A percentile compares a stretch with the other conserved stretches of the same genome.
Evolutionary conservation across 23 tunicate species (phyloP).

Genomic region (Trididemnum clinides): DNA sequence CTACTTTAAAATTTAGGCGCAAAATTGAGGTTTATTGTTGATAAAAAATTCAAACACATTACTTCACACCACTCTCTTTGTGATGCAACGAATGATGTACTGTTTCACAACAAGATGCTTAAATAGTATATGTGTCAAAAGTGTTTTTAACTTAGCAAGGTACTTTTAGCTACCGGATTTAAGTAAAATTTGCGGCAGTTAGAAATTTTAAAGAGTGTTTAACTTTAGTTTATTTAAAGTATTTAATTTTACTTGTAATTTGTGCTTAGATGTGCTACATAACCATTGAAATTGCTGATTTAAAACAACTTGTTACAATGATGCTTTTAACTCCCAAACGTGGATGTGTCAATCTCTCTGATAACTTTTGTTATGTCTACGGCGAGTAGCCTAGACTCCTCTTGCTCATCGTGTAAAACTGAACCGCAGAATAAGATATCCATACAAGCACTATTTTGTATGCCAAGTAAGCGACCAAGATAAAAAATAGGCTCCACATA

Average conservation of each 20-base stretch:
- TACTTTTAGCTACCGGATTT: neutral
- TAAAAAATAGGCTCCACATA: too few relatives aligned
- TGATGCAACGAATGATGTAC: neutral
- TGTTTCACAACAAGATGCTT: neutral
- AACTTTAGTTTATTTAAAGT: neutral
- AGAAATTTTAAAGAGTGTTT: neutral
- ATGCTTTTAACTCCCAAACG: too few relatives aligned
- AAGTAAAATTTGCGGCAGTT: neutral
- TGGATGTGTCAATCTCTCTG: too few relatives aligned
- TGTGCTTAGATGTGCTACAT: neutral
- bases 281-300: conserved; percentile 1
- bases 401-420: neutral
- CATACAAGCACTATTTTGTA: conserved; percentile 39
- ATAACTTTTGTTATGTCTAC: conserved; percentile 1
- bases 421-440: neutral
- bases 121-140: neutral
- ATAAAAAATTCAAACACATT: neutral
- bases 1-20: neutral
- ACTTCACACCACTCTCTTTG: neutral
- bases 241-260: neutral
- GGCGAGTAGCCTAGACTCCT: conserved; percentile 2
- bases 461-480: conserved; percentile 23
- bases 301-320: too few relatives aligned
- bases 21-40: too few relatives aligned
- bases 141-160: neutral